A percentile compares a stretch with the other conserved stretches of the same genome.
Evolutionary conservation across 2,113 vertebrate species (phyloP).

Genomic region (Laticauda colubrina): DNA sequence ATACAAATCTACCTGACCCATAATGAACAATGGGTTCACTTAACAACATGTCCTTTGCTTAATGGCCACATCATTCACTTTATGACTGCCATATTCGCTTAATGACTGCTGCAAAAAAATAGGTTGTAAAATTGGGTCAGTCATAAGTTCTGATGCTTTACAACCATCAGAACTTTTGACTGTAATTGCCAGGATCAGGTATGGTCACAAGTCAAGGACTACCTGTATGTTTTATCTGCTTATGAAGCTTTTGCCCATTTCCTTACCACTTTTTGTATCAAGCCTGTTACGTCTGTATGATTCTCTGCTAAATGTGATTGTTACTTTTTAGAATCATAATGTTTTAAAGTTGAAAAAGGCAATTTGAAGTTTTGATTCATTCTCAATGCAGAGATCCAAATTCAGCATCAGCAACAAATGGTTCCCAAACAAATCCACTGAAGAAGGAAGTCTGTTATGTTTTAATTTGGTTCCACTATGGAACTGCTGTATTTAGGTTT

Average conservation of each 20-base stretch:
- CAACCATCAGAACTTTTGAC: background rate
- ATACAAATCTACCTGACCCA: background rate
- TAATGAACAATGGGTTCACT: background rate
- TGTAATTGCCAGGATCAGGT: background rate
- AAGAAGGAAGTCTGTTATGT: background rate
- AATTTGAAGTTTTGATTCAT: background rate
- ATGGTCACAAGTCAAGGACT: background rate
- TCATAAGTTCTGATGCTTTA: background rate
- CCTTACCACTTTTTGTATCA: background rate
- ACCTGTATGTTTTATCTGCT: background rate
- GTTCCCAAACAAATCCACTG: background rate
- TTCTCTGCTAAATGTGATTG: background rate
- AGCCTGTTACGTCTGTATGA: background rate
- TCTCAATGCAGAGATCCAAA: background rate
- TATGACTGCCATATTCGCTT: background rate
- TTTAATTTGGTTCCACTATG: background rate
- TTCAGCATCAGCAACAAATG: background rate
- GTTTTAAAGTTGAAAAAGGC: background rate
- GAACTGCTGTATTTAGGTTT: background rate
- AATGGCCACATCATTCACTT: background rate
- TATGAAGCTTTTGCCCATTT: background rate
- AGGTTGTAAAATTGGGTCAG: background rate
- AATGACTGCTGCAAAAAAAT: background rate
- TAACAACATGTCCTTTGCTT: background rate
- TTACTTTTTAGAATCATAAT: background rate